Evolutionary conservation across 1,140 invertebrate species (phyloP).

Genomic region (Drosophila lacteicornis): DNA sequence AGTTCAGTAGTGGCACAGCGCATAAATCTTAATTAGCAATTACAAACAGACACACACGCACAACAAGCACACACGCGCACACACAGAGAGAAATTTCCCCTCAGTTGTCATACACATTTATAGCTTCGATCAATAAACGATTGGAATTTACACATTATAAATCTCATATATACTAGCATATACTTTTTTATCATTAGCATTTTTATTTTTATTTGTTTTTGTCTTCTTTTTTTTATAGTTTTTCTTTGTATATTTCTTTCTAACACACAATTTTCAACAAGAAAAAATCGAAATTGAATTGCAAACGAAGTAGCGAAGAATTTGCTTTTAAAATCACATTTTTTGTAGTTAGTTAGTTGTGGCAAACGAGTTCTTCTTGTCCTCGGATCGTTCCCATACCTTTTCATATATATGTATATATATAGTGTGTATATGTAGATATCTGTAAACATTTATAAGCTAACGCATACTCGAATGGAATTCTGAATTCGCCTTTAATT

Average conservation of each 20-base stretch:
- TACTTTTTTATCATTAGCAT: not conserved
- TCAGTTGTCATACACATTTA: slow-evolving; percentile 4
- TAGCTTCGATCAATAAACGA: slow-evolving; percentile 1
- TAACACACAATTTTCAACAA: slow-evolving; percentile 16
- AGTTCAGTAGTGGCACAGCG: slow-evolving; percentile 70
- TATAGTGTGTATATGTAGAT: not conserved
- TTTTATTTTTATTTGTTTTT: not conserved
- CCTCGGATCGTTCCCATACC: slow-evolving; percentile 1
- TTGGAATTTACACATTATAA: slow-evolving; percentile 10
- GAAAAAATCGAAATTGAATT: slow-evolving; percentile 19
- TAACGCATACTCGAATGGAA: slow-evolving; percentile 7
- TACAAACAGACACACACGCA: not conserved
- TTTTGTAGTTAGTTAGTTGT: slow-evolving; percentile 16
- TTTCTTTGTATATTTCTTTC: slow-evolving; percentile 7
- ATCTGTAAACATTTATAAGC: slow-evolving; percentile 18
- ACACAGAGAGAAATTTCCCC: not conserved
- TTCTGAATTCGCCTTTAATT: slow-evolving; percentile 17
- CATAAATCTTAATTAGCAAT: slow-evolving; percentile 47
- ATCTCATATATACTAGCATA: slow-evolving; percentile 20
- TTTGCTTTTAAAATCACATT: slow-evolving; percentile 55
- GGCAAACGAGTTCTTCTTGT: slow-evolving; percentile 13
- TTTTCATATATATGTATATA: not conserved
- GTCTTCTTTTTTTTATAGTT: not conserved
- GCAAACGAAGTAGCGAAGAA: slow-evolving; percentile 27
- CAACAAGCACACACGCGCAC: not conserved